These are phyloP conservation scores for Recurvirostra avosetta DNA, from an alignment of 2,113 vertebrate genomes.

Conservation along the genomic window DNA sequence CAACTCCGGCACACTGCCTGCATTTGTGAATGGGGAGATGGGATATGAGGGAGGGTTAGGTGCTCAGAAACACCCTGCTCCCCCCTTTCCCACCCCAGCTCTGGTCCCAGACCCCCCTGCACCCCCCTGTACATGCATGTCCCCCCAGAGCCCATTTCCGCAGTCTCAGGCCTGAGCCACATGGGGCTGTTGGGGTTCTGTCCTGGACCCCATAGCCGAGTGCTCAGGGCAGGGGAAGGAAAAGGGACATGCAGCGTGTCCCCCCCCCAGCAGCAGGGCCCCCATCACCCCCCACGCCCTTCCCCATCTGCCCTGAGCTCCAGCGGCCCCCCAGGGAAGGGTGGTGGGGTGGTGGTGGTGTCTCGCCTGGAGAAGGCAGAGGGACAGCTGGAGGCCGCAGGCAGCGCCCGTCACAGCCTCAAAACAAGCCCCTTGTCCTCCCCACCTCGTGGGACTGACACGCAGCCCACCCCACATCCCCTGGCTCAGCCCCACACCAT, in stretches of 20 bases:
- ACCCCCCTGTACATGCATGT: rapidly evolving
- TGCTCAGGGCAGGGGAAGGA: not conserved
- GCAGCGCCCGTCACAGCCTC: not conserved
- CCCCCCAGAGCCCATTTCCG: not conserved
- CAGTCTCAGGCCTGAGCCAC: not conserved
- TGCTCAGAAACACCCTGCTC: not conserved
- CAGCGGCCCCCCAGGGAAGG: not conserved
- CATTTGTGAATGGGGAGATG: not conserved
- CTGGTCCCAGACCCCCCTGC: too few species aligned
- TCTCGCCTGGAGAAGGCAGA: not conserved
- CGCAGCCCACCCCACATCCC: not conserved
- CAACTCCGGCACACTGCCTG: not conserved
- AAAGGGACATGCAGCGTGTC: not conserved
- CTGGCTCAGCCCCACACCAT: not conserved
- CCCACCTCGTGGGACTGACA: rapidly evolving
- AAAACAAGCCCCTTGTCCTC: not conserved
- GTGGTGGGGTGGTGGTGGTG: too few species aligned
- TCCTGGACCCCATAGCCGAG: not conserved
- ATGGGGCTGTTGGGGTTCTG: not conserved
- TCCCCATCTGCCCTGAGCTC: not conserved
- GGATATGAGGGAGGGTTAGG: not conserved
- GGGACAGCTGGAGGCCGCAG: not conserved
- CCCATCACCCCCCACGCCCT: rapidly evolving
- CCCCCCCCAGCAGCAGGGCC: not conserved
- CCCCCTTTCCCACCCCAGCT: not conserved